Evolutionary conservation across 2,888 invertebrate species (phyloP).

Genomic region (Plemyria rubiginata): DNA sequence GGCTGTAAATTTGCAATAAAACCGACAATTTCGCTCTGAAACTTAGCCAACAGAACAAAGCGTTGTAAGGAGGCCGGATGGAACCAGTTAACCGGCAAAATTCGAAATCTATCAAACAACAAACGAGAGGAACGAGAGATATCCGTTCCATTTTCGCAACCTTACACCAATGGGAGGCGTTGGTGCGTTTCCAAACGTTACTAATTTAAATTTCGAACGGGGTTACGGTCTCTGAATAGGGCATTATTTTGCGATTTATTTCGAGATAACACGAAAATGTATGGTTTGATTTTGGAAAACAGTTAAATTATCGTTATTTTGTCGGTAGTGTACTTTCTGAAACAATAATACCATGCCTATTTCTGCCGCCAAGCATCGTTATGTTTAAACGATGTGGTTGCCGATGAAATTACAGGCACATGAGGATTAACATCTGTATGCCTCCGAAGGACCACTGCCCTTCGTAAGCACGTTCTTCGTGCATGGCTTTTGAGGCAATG

Average conservation of each 20-base stretch:
- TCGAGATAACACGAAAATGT: slow-evolving; percentile 24
- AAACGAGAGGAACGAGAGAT: slow-evolving; percentile 79
- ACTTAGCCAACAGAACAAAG: slow-evolving; percentile 44
- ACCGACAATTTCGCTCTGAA: slow-evolving; percentile 20
- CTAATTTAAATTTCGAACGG: slow-evolving; percentile 61
- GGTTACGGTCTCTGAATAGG: slow-evolving; percentile 45
- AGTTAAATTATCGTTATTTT: background rate
- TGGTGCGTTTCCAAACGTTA: slow-evolving; percentile 72
- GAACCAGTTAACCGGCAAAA: slow-evolving; percentile 81
- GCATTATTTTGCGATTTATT: slow-evolving; percentile 33
- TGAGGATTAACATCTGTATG: too few relatives aligned
- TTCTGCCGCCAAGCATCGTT: too few relatives aligned
- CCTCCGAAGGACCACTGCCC: too few relatives aligned
- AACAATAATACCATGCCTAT: background rate
- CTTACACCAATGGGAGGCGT: slow-evolving; percentile 66
- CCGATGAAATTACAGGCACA: too few relatives aligned
- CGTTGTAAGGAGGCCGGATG: slow-evolving; percentile 68
- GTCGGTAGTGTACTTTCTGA: background rate
- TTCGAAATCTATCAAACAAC: slow-evolving; percentile 77
- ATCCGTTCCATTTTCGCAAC: slow-evolving; percentile 84
- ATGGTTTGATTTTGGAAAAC: slow-evolving; percentile 20
- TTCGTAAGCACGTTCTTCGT: too few relatives aligned
- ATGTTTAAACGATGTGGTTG: too few relatives aligned
- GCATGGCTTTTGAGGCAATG: too few relatives aligned
- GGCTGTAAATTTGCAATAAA: slow-evolving; percentile 27